Evolutionary conservation across 2,888 invertebrate genomes (phyloP), one percentile per base, ranked within the genome.

Genomic region (Troides aeacus): DNA sequence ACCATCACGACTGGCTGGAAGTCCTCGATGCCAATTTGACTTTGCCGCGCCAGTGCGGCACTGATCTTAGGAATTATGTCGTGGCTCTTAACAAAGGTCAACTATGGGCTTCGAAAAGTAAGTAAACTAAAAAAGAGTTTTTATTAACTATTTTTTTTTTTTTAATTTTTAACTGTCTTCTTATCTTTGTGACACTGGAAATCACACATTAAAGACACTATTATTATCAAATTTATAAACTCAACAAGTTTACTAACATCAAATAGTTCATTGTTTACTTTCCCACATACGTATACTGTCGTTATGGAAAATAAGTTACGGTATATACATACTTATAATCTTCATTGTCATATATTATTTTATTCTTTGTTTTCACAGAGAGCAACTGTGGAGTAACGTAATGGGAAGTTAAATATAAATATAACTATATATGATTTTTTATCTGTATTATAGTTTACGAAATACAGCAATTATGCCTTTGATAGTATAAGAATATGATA

Each of bases 101-200:
- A 74, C 88, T 95, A 60, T 97, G 97, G 97, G 97, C 97, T 15
- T 95, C 96, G 53, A 95, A 95, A 92, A 96, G 97, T 97, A 84
- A 95, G 96, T 95, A 8, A 56, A 8, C 6, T 21, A 56, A 6
- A 56, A 21, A 4, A 56, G 1, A 0, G 1, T 10, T 56, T 56
- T n/a, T 56, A 56, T 21, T 56, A 56, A 12, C 12, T 46, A 15
- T 12, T 10, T 42, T 42, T 12, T 42, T 42, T 8, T 42, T 42
- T 10, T 1, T 10, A 15, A 10, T 46, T 46, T 46, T 46, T 46
- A 42, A 46, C 46, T 46, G 46, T 12, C 46, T 46, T 46, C 46
- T 46, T 12, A 46, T 46, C 46, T 46, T 46, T 46, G 4, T 15
- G 15, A 3, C 12, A 46, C 46, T 46, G 12, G 15, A 3, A 4